Evolutionary conservation across 1,140 invertebrate genomes (phyloP).

Genomic region (Drosophila gunungcola): DNA sequence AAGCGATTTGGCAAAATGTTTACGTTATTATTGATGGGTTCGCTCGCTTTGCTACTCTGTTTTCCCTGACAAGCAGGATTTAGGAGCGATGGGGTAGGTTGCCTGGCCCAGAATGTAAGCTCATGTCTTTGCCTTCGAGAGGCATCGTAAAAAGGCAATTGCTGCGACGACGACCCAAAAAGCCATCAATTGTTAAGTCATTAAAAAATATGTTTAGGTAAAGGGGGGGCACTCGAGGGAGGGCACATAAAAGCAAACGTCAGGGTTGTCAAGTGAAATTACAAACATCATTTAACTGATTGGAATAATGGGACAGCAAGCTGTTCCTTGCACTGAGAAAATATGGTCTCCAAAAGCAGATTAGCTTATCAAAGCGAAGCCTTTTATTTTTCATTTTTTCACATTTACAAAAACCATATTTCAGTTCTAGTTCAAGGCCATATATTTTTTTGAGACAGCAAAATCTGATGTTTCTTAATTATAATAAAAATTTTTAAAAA

Average conservation of each 20-base stretch:
- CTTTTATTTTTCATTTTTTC: not conserved
- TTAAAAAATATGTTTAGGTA: constrained; percentile 62
- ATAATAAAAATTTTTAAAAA: not conserved
- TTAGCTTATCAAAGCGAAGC: not conserved
- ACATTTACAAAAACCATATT: too few species aligned
- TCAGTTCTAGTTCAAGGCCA: too few species aligned
- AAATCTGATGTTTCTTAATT: not conserved
- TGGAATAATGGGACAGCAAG: constrained; percentile 51
- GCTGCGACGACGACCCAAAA: constrained; percentile 57
- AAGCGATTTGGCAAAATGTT: constrained; percentile 77
- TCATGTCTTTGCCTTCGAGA: constrained; percentile 47
- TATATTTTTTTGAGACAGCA: not conserved
- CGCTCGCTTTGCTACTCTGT: not conserved
- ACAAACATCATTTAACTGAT: constrained; percentile 79
- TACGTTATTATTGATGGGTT: constrained; percentile 73
- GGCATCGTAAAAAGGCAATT: constrained; percentile 77
- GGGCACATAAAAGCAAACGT: constrained; percentile 23
- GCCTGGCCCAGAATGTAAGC: constrained; percentile 14
- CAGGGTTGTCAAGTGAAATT: constrained; percentile 66
- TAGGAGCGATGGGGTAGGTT: not conserved
- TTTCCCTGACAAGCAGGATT: constrained; percentile 7
- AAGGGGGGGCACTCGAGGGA: not conserved
- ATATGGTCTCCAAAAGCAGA: not conserved
- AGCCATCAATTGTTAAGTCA: constrained; percentile 76
- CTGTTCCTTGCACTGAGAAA: constrained; percentile 24